Evolutionary conservation across 1,140 invertebrate species (phyloP).

Genomic region (Radopholus similis): DNA sequence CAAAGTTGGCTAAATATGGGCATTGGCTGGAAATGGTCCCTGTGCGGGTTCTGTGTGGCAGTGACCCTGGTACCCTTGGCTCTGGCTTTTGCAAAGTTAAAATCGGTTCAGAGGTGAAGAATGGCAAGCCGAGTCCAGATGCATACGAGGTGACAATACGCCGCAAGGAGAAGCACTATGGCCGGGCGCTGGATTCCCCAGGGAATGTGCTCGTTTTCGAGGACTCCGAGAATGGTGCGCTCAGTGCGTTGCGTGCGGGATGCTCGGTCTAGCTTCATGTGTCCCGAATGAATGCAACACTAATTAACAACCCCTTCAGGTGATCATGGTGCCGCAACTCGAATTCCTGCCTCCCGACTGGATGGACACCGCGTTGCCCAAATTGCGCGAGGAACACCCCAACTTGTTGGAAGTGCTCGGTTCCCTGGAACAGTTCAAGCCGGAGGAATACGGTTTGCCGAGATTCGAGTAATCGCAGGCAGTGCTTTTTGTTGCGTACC

Average conservation of each 20-base stretch:
- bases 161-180: too few species aligned
- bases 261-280: not conserved
- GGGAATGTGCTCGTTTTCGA: constrained; percentile 71
- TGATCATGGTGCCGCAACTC: constrained; percentile 59
- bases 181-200: constrained; percentile 61
- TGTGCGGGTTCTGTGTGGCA: constrained; percentile 71
- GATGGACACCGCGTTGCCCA: not conserved
- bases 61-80: constrained; percentile 81
- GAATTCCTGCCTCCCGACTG: constrained; percentile 28
- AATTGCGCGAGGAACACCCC: not conserved
- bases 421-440: constrained; percentile 24
- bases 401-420: constrained; percentile 26
- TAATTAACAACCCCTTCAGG: constrained; percentile 46
- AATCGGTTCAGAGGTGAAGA: not conserved
- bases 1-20: constrained; percentile 66
- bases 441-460: constrained; percentile 28
- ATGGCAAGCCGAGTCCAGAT: constrained; percentile 80
- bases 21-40: constrained; percentile 40
- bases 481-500: too few species aligned
- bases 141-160: constrained; percentile 78
- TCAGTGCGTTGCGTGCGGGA: constrained; percentile 70
- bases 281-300: not conserved
- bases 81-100: constrained; percentile 63
- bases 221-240: constrained; percentile 82
- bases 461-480: too few species aligned